Conservation (phyloP, 2,797 vertebrate genomes). For the Chelidonichthys spinosus region DNA sequence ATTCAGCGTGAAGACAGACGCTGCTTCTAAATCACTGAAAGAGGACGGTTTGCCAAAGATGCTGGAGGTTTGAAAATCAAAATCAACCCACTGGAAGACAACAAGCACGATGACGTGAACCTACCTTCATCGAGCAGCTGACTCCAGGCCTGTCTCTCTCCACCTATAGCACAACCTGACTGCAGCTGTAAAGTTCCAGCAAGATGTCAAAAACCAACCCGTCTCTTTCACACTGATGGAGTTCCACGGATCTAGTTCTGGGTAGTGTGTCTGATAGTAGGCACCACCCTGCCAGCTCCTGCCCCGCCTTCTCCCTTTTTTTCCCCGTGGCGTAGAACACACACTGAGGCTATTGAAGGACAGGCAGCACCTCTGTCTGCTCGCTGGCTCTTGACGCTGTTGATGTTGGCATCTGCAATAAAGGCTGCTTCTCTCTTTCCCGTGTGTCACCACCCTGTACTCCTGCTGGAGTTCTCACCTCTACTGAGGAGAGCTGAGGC, state of each 20-base stretch:
- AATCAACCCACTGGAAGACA: constrained; percentile 3
- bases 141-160: constrained; percentile 31
- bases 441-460: constrained; percentile 40
- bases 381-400: constrained; percentile 47
- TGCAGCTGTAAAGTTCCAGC: constrained; percentile 10
- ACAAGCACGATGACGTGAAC: constrained; percentile 11
- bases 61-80: constrained; percentile 1
- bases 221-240: constrained; percentile 23
- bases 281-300: constrained; percentile 46
- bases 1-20: neutral
- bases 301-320: constrained; percentile 1
- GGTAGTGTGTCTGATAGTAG: constrained; percentile 2
- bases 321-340: constrained; percentile 37
- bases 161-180: neutral
- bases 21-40: neutral
- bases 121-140: constrained; percentile 51
- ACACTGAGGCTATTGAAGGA: constrained; percentile 68
- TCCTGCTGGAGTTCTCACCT: constrained; percentile 63
- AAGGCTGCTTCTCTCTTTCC: constrained; percentile 71
- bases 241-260: constrained; percentile 15
- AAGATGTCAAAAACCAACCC: constrained; percentile 17
- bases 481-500: constrained; percentile 63
- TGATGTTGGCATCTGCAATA: constrained; percentile 75
- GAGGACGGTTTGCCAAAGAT: neutral
- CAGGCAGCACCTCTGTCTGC: constrained; percentile 68